Evolutionary conservation across 2,113 vertebrate genomes (phyloP).

Genomic region (Pagrus major): DNA sequence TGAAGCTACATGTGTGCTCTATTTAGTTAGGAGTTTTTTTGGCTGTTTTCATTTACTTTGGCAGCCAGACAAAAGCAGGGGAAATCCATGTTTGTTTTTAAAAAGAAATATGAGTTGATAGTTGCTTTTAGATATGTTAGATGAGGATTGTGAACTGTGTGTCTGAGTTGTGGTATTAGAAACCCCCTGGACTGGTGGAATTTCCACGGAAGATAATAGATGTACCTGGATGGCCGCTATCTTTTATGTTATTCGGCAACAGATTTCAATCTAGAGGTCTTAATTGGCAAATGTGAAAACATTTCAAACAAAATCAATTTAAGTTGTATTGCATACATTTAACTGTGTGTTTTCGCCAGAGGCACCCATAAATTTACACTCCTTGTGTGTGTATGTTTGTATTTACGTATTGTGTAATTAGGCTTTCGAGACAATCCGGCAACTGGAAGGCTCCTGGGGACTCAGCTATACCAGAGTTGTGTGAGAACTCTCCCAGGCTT

Average conservation of each 20-base stretch:
- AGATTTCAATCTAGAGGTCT: conserved; percentile 1
- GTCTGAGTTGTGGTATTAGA: not conserved
- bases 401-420: conserved; percentile 44
- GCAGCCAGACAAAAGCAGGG: not conserved
- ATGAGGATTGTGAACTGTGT: not conserved
- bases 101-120: not conserved
- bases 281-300: not conserved
- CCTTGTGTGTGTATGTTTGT: not conserved
- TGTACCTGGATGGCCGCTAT: not conserved
- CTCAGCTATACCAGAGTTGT: not conserved
- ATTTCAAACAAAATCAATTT: conserved; percentile 4
- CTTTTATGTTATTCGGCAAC: not conserved
- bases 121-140: not conserved
- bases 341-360: conserved; percentile 4
- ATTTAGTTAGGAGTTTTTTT: not conserved
- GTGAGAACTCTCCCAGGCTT: conserved; percentile 58
- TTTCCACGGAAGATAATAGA: not conserved
- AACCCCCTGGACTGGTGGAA: not conserved
- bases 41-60: not conserved
- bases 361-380: conserved; percentile 20
- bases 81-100: not conserved
- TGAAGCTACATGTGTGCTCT: not conserved
- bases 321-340: not conserved
- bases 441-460: conserved; percentile 34
- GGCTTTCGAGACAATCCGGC: conserved; percentile 30